These are phyloP conservation scores for Lymantria dispar DNA, from an alignment of 2,888 invertebrate genomes.

Conservation along the genomic window DNA sequence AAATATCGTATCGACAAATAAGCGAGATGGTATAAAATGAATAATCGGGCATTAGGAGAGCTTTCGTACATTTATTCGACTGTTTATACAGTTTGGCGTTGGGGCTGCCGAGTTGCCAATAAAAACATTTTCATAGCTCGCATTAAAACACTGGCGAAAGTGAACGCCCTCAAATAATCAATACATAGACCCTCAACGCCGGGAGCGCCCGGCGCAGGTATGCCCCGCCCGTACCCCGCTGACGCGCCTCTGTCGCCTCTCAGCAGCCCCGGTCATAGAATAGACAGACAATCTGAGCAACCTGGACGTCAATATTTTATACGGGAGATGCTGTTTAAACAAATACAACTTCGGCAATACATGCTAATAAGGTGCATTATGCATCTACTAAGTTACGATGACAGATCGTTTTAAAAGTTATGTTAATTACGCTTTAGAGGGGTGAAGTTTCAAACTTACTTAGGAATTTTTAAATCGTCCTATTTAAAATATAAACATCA, in stretches of 20 bases:
- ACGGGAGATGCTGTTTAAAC: too few relatives aligned
- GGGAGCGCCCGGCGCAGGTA: conserved; percentile 69
- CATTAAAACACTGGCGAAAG: conserved; percentile 81
- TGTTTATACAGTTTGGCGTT: conserved; percentile 57
- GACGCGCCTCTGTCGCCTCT: conserved; percentile 36
- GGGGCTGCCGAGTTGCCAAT: conserved; percentile 65
- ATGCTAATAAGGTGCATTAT: too few relatives aligned
- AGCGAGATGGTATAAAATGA: conserved; percentile 46
- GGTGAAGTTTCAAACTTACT: too few relatives aligned
- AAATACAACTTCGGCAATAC: too few relatives aligned
- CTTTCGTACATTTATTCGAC: conserved; percentile 54
- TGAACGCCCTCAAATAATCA: conserved; percentile 67
- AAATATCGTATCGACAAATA: conserved; percentile 41
- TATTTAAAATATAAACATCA: too few relatives aligned
- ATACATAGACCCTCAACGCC: conserved; percentile 48
- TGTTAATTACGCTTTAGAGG: too few relatives aligned
- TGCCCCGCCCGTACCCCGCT: conserved; percentile 44
- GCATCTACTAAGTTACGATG: too few relatives aligned
- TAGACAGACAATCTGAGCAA: conserved; percentile 43
- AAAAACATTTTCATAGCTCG: conserved; percentile 77
- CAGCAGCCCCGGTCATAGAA: conserved; percentile 48
- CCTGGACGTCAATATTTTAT: conserved; percentile 38
- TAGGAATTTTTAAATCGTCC: too few relatives aligned
- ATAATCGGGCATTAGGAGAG: conserved; percentile 56
- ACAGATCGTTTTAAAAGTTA: too few relatives aligned